A percentile compares a stretch with the other conserved stretches of the same genome.
Conservation (phyloP, 2,113 vertebrate genomes). For the Bubo bubo region DNA sequence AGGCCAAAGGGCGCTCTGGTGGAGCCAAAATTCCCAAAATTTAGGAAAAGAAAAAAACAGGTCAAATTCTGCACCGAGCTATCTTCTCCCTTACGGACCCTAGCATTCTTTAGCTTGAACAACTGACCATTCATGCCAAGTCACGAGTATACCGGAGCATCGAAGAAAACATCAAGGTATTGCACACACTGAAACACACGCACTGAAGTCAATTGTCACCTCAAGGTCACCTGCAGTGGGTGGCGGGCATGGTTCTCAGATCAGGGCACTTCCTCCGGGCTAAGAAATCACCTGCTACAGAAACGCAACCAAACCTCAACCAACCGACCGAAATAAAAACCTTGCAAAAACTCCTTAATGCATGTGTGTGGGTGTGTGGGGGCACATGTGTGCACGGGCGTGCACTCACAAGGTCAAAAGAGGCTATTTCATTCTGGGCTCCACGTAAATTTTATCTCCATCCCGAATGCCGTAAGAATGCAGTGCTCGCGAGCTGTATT, state of each 20-base stretch:
- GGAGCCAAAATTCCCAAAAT: neutral
- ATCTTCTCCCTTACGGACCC: neutral
- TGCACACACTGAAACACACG: conserved; percentile 55
- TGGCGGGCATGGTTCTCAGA: conserved; percentile 26
- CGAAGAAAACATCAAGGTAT: conserved; percentile 50
- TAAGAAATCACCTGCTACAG: conserved; percentile 48
- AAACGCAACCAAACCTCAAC: conserved; percentile 64
- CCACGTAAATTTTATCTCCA: conserved; percentile 93
- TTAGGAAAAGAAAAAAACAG: neutral
- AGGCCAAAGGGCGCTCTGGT: conserved; percentile 20
- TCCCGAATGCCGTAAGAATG: conserved; percentile 94
- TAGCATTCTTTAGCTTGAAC: neutral
- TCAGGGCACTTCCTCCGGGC: conserved; percentile 45
- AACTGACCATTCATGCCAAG: neutral
- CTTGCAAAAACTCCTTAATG: conserved; percentile 63
- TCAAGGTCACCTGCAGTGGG: conserved; percentile 41
- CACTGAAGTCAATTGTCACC: conserved; percentile 37
- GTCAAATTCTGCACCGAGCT: neutral
- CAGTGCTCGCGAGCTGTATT: conserved; percentile 85
- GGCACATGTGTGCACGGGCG: neutral
- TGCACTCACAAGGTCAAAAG: conserved; percentile 38
- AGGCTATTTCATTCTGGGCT: conserved; percentile 85
- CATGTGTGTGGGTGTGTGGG: conserved; percentile 44
- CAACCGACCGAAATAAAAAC: conserved; percentile 58
- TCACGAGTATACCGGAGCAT: conserved; percentile 59